A percentile compares a stretch with the other conserved stretches of the same genome.
phyloP scores from a whole-genome alignment of 2,113 vertebrate species.

The Pelecanoides urinatrix region DNA sequence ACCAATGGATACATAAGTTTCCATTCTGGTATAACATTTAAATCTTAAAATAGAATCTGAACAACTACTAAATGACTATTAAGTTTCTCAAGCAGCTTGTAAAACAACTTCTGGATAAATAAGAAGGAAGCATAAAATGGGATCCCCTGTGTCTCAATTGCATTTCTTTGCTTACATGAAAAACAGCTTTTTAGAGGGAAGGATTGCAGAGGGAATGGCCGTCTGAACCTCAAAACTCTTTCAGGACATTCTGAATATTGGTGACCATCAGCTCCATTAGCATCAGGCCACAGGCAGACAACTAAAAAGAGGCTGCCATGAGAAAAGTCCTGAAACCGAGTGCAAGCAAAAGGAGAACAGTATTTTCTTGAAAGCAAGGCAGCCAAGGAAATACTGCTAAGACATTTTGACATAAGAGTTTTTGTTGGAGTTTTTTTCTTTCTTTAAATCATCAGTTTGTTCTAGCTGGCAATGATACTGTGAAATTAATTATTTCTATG shows the following conservation, averaged over 20 bases:
- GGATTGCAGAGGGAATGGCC: not conserved
- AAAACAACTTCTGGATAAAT: not conserved
- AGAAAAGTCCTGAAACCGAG: not conserved
- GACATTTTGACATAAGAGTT: not conserved
- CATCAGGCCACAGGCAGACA: not conserved
- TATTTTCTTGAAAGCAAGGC: not conserved
- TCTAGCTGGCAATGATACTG: not conserved
- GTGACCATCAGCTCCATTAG: not conserved
- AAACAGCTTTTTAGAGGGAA: not conserved
- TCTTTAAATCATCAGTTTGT: not conserved
- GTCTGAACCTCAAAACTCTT: not conserved
- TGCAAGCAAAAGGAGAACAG: not conserved
- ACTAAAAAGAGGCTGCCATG: not conserved
- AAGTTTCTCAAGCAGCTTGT: not conserved
- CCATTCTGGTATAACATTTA: not conserved
- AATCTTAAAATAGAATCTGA: not conserved
- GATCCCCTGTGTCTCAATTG: not conserved
- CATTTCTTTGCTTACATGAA: not conserved
- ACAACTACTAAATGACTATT: not conserved
- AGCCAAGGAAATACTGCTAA: not conserved
- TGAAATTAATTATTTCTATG: conserved; percentile 40
- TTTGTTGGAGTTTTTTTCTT: not conserved
- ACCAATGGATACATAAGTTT: not conserved
- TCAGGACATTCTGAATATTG: not conserved
- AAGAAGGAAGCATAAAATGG: not conserved